These are phyloP conservation scores for Brachionus rubens DNA, from an alignment of 1,140 invertebrate genomes.

Conservation along the genomic window DNA sequence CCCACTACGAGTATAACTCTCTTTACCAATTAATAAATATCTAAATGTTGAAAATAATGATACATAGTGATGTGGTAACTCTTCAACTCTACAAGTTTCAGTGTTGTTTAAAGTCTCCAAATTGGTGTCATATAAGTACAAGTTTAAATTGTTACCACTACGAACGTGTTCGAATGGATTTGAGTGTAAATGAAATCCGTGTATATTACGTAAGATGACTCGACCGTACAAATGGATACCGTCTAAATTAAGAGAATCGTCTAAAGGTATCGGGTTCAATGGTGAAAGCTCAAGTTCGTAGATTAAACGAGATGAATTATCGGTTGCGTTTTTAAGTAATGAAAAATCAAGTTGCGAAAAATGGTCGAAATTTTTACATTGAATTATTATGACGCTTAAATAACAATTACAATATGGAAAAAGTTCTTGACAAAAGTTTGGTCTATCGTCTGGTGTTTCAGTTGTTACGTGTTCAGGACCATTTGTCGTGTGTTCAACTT, in stretches of 20 bases:
- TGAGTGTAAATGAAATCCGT: neutral
- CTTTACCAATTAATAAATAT: neutral
- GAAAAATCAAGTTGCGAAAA: conserved; percentile 24
- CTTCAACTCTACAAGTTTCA: neutral
- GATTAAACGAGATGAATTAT: neutral
- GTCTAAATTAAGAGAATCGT: neutral
- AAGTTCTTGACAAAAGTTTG: conserved; percentile 14
- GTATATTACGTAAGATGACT: neutral
- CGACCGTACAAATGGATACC: neutral
- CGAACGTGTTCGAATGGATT: conserved; percentile 5
- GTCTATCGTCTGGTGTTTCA: no score
- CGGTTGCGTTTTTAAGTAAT: neutral
- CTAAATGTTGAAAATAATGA: conserved; percentile 23
- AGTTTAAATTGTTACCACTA: neutral
- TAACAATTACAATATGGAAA: neutral
- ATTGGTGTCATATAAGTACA: conserved; percentile 11
- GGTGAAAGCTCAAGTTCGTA: conserved; percentile 6
- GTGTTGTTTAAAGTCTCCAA: neutral
- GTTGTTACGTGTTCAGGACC: no score
- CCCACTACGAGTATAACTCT: neutral
- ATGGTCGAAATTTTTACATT: conserved; percentile 1
- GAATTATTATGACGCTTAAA: neutral
- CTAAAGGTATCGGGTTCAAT: neutral
- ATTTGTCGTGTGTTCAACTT: no score
- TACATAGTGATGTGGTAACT: neutral